Base-by-base conservation (phyloP, 30 jellyfish, hydroid and myxozoan species). In the Aurelia sp. region DNA sequence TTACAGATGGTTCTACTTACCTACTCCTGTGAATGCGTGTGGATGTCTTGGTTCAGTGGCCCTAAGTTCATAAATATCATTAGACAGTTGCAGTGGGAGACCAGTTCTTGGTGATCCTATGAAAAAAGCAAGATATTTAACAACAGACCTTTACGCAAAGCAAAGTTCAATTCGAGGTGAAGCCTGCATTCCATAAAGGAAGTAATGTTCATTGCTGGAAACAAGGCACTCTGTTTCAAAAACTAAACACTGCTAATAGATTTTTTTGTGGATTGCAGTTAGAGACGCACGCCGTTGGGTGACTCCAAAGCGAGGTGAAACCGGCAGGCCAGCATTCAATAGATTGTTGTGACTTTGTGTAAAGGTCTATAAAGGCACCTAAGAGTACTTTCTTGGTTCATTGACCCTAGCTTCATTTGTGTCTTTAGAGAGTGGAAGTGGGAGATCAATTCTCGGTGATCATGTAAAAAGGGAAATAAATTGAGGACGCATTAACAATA, bases 21-120 rank as follows among this genome's bases (percentile, higher is more conserved):
- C 71, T 16, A 16, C 18, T 27, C 85, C 91, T 22, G 88, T 37
- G 57, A 20, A 87, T 11, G 83, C 82, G 47, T 87, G 90, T 11
- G 81, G 69, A 35, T 87, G 90, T 27, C 78, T 68, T 27, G 88
- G 85, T 37, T 87, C 96, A 6, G 76, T 71, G n/a, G 72, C 23
- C 52, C 96, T 69, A 13, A 87, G 66, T 23, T 87, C 87, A 21
- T 87, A 60, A 6, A 87, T 87, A 76, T 77, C 67, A 52, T 87
- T 76, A 5, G 96, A 87, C 13, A 87, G 66, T 11, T 87, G 90
- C 30, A 87, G 47, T 66, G 96, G 90, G 15, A 87, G 87, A 17
- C 96, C 90, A 55, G 96, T 79, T 52, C 84, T 68, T 12, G 83
- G 87, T 3, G 88, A 68, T 11, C 96, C 96, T 87, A 64, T 17